Conservation (phyloP, 1,140 invertebrate species). For the Lordiphosa stackelbergi region DNA sequence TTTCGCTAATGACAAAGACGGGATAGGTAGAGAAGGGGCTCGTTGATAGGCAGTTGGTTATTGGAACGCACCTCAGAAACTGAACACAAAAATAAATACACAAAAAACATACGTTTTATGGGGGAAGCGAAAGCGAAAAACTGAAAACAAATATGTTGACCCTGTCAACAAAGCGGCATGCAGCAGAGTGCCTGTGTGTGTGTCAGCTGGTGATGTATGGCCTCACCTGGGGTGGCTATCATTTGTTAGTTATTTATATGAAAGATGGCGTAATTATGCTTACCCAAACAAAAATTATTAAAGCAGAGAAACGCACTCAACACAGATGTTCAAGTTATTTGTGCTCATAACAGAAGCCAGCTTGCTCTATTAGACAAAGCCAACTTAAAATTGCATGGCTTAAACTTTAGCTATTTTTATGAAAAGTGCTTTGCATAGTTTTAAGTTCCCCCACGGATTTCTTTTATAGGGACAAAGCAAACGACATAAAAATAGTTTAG, state of each 20-base stretch:
- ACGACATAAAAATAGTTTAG: no score
- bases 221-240: slow-evolving; percentile 12
- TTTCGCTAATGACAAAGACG: slow-evolving; percentile 39
- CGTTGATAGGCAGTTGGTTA: slow-evolving; percentile 9
- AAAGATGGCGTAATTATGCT: slow-evolving; percentile 18
- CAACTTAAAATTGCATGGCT: no score
- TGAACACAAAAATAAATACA: slow-evolving; percentile 6
- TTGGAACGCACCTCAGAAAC: not conserved
- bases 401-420: no score
- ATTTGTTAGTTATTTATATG: slow-evolving; percentile 1
- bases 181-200: slow-evolving; percentile 13
- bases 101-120: not conserved
- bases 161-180: slow-evolving; percentile 6
- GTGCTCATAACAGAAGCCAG: no score
- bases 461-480: no score
- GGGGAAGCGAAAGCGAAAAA: slow-evolving; percentile 1
- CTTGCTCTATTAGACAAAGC: no score
- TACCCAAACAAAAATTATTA: no score
- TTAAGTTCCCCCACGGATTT: no score
- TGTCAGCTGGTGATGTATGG: slow-evolving; percentile 32
- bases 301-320: no score
- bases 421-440: no score
- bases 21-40: not conserved
- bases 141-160: slow-evolving; percentile 11
- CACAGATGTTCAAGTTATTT: no score